Base-by-base conservation (phyloP, 2,797 vertebrate genomes). In the Syngnathus rostellatus region DNA sequence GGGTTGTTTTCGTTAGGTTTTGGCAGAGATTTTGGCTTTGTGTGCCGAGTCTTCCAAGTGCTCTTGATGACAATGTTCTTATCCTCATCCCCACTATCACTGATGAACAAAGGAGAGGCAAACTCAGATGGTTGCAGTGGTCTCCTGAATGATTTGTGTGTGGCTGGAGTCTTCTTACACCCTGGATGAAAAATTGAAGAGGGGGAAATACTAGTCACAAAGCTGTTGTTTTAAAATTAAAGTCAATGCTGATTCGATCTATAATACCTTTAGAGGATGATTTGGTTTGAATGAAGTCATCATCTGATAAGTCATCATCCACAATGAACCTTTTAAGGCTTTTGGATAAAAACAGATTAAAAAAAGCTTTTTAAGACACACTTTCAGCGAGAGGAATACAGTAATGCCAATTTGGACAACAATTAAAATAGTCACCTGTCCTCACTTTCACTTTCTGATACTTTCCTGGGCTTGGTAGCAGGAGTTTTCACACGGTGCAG, bases 321-420 rank as follows among this genome's bases (percentile, higher is more conserved):
- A 90, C 89, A 51, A 93, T 86, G 66, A 92, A 92, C 31, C 84
- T 64, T 77, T 86, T 89, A 23, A 91, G 75, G 71, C 91, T 92
- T 75, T 61, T 37, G 25, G 61, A 65, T 65, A 82, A 1, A 73
- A 23, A 62, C 8, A 64, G 9, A 31, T 21, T 38, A 62, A 51
- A 10, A 8, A 3, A 43, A 6, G 3, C 31, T 31, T 31, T 40
- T 25, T 43, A 25, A 17, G 41, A 65, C 53, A 55, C 39, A 19
- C 5, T 8, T 31, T 2, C n/a, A 19, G 40, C 5, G 17, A 50
- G 62, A 46, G 0, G 31, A 62, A 54, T 53, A 0, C 4, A 51
- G 40, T 10, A 69, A 6, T 50, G 0, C 25, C 16, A 39, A 55
- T 67, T 6, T 16, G 21, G 45, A 53, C 16, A 11, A 19, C 19